Percentiles rank a stretch among this genome's conserved stretches.
Conservation (phyloP, 2,888 invertebrate species). For the Andrena marginata region DNA sequence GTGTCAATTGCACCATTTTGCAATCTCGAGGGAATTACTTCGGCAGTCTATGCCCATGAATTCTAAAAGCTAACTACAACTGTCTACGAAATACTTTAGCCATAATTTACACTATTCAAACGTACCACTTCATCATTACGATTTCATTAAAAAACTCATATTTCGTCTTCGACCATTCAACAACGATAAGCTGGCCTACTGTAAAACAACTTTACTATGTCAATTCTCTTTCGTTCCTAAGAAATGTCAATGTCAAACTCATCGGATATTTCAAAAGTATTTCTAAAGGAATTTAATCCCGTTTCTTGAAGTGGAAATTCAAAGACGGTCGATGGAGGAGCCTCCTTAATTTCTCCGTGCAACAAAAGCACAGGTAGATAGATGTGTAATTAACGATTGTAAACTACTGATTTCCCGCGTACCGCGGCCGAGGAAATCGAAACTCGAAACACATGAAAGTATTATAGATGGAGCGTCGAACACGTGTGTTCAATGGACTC, state of each 20-base stretch:
- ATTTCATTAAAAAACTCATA: background rate
- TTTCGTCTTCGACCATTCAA: background rate
- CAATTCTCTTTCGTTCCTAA: background rate
- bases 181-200: constrained; percentile 54
- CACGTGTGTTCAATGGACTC: constrained; percentile 42
- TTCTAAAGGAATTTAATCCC: background rate
- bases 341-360: constrained; percentile 24
- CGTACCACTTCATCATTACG: background rate
- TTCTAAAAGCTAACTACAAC: background rate
- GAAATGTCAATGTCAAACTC: background rate
- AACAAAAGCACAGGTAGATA: constrained; percentile 48
- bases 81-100: background rate
- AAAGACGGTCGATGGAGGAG: constrained; percentile 15
- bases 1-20: background rate
- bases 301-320: constrained; percentile 35
- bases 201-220: background rate
- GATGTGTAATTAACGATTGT: constrained; percentile 59
- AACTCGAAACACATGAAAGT: constrained; percentile 78
- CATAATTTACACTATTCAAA: background rate
- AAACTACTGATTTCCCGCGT: constrained; percentile 62
- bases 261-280: no score
- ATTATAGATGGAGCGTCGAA: constrained; percentile 67
- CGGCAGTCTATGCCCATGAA: background rate
- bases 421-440: constrained; percentile 63
- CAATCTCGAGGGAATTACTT: background rate